Conservation (phyloP, 2,888 invertebrate genomes). For the Microchrysa polita region DNA sequence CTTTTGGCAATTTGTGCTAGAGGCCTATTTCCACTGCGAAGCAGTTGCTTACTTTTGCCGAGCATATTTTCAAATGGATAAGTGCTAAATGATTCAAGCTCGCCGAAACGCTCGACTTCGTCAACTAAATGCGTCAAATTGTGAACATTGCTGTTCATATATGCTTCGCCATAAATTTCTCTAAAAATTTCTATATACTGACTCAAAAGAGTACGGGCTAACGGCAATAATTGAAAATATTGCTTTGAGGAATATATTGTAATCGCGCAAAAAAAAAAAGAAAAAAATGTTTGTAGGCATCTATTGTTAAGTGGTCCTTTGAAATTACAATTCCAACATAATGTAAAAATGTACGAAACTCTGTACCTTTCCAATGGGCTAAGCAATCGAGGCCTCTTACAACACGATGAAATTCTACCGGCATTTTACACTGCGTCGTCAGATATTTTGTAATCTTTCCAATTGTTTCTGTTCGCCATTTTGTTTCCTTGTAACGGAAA, state of each 20-base stretch:
- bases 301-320: conserved; percentile 42
- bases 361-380: conserved; percentile 52
- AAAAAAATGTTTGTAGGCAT: conserved; percentile 16
- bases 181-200: conserved; percentile 49
- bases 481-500: background rate
- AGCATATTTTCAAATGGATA: conserved; percentile 27
- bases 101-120: conserved; percentile 49
- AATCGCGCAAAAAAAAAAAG: conserved; percentile 49
- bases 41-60: background rate
- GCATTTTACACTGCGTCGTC: background rate
- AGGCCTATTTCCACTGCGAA: background rate
- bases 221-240: conserved; percentile 43
- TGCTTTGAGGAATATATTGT: conserved; percentile 52
- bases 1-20: conserved; percentile 2
- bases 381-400: conserved; percentile 15
- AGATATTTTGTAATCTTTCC: background rate
- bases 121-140: conserved; percentile 49
- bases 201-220: conserved; percentile 49
- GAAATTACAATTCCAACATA: conserved; percentile 51
- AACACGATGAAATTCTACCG: conserved; percentile 27
- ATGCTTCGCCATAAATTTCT: conserved; percentile 49
- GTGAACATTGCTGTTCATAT: conserved; percentile 51
- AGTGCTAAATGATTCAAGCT: conserved; percentile 45
- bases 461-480: background rate
- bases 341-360: conserved; percentile 51